Base-by-base conservation (phyloP, 2,888 invertebrate genomes). In the Phytoseiulus persimilis region DNA sequence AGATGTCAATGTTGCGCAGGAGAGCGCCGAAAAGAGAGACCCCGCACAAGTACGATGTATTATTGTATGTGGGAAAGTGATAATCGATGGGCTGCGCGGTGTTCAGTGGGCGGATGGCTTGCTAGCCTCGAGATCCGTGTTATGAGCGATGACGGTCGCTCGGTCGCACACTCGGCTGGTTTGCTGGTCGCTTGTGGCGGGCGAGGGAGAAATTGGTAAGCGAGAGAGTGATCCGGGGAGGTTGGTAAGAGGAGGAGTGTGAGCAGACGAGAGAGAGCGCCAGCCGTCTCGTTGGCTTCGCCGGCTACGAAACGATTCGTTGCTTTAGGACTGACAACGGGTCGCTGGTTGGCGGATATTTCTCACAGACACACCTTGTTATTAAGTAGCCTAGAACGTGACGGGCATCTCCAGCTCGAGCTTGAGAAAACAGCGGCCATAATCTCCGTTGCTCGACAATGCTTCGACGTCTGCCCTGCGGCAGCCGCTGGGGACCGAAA, bases 381-480 rank as follows among this genome's bases (percentile, higher is more conserved):
- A 65, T 65, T 65, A 65, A 65, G 65, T 65, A 65, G 65, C 65
- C 65, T 65, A 65, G 65, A 65, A 65, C 65, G 65, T 65, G 65
- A 65, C 65, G 65, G 65, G 65, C 65, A 65, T 65, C 65, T 65
- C 65, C 65, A 2, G 65, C 65, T 65, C 65, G 65, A 65, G 65
- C 65, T 65, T 65, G 65, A 65, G 65, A 65, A 65, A 65, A 65
- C 65, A 65, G 65, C 65, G 65, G 65, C 18, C 11, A 65, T 65
- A 65, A 65, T 65, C 65, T 65, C 18, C 65, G 65, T 65, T 65
- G 23, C 65, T 65, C 65, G 18, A 65, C 65, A 65, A 65, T 65
- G 65, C 65, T 65, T 23, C 65, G 23, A 65, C 23, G 28, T 28
- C 14, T 65, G 65, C 65, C 65, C 65, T 65, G 9, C 65, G 65